Percentiles rank a stretch among this genome's conserved stretches.
phyloP scores from a whole-genome alignment of 2,888 invertebrate genomes.

The Aspidiotus rigidus region DNA sequence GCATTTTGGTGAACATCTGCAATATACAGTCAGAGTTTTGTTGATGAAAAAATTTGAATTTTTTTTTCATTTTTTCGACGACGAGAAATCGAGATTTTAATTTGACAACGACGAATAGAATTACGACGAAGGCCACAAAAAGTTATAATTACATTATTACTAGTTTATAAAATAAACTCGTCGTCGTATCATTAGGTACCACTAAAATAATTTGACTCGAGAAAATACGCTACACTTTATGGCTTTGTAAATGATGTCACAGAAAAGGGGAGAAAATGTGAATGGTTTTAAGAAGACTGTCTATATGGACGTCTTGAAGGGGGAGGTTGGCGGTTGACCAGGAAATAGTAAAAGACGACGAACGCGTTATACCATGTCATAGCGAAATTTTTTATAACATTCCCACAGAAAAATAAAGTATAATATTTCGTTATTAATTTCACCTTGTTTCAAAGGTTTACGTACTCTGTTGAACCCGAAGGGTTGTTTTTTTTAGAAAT shows the following conservation, averaged over 20 bases:
- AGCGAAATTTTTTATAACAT: conserved; percentile 4
- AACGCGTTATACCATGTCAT: neutral
- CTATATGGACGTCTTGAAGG: too few relatives aligned
- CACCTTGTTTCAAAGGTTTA: neutral
- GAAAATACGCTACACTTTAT: too few relatives aligned
- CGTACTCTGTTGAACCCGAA: neutral
- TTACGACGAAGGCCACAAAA: too few relatives aligned
- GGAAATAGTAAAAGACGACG: too few relatives aligned
- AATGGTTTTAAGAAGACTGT: too few relatives aligned
- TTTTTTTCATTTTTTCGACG: neutral
- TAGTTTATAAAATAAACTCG: too few relatives aligned
- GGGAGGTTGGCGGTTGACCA: too few relatives aligned
- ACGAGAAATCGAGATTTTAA: neutral
- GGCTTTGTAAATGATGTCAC: too few relatives aligned
- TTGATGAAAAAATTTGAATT: neutral
- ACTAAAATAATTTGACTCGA: neutral
- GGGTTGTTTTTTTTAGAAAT: neutral
- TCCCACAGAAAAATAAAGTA: neutral
- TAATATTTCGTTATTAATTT: conserved; percentile 4
- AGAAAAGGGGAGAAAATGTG: neutral
- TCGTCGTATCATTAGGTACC: neutral
- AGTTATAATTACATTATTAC: too few relatives aligned
- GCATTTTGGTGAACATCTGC: neutral
- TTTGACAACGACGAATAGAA: neutral
- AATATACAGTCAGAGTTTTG: neutral